Conservation (phyloP, 2,888 invertebrate species). For the Catotricha subobsoleta region DNA sequence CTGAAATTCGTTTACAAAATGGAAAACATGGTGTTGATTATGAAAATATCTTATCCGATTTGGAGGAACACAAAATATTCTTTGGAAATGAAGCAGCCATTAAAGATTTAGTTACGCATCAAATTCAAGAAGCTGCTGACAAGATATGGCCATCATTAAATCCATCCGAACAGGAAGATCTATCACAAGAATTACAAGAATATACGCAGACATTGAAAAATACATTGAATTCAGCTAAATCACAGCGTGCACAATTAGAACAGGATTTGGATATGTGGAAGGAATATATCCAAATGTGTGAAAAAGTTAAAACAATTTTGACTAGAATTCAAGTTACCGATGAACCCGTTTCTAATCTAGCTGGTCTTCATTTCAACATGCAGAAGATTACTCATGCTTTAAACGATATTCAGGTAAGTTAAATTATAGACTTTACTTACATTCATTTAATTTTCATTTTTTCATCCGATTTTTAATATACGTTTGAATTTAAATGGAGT, state of each 20-base stretch:
- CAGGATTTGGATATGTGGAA: conserved; percentile 72
- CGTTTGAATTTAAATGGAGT: too few relatives aligned
- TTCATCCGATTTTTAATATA: too few relatives aligned
- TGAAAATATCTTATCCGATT: conserved; percentile 60
- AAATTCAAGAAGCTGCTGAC: conserved; percentile 68
- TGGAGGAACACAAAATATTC: conserved; percentile 76
- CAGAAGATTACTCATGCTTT: conserved; percentile 62
- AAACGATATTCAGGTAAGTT: conserved; percentile 52
- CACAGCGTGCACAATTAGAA: conserved; percentile 59
- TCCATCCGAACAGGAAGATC: conserved; percentile 61
- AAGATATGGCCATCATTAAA: conserved; percentile 76
- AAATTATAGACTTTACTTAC: too few relatives aligned
- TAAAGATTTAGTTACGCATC: conserved; percentile 60
- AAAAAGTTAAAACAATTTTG: conserved; percentile 57
- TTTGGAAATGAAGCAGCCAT: conserved; percentile 62
- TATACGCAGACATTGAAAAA: conserved; percentile 67
- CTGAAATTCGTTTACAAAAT: conserved; percentile 55
- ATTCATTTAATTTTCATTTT: too few relatives aligned
- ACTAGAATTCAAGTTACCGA: conserved; percentile 58
- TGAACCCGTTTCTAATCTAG: conserved; percentile 60
- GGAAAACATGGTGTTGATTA: conserved; percentile 77
- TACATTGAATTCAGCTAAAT: conserved; percentile 65
- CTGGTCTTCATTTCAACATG: conserved; percentile 64
- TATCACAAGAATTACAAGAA: conserved; percentile 64
- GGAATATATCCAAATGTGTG: conserved; percentile 59